phyloP scores from a whole-genome alignment of 1,140 invertebrate genomes.

The Sminthurides bifidus region DNA sequence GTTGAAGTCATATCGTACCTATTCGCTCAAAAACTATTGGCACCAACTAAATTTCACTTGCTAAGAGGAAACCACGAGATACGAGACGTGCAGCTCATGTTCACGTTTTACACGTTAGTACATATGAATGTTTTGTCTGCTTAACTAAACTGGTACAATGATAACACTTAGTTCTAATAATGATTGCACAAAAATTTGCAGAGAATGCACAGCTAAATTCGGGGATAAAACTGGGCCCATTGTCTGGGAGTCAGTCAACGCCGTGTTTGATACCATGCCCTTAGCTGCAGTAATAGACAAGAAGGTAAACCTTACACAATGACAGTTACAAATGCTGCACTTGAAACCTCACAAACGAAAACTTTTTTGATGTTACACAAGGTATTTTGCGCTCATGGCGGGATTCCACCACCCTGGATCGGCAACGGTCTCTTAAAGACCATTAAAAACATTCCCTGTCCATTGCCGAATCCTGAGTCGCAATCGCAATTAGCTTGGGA shows the following conservation, averaged over 20 bases:
- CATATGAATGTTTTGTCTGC: neutral
- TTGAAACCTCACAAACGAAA: too few species aligned
- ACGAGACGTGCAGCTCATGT: slow-evolving; percentile 52
- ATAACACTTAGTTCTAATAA: neutral
- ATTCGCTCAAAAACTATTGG: slow-evolving; percentile 51
- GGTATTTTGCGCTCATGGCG: slow-evolving; percentile 16
- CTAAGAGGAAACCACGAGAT: slow-evolving; percentile 55
- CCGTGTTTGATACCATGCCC: slow-evolving; percentile 56
- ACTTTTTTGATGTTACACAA: too few species aligned
- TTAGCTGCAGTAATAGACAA: slow-evolving; percentile 56
- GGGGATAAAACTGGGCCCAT: slow-evolving; percentile 47
- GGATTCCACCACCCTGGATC: slow-evolving; percentile 50
- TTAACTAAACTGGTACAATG: neutral
- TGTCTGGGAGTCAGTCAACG: slow-evolving; percentile 56
- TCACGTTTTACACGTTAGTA: slow-evolving; percentile 52
- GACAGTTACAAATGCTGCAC: neutral
- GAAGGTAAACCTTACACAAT: slow-evolving; percentile 39
- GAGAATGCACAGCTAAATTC: slow-evolving; percentile 53
- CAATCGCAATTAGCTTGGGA: slow-evolving; percentile 60
- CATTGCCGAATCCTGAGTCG: slow-evolving; percentile 49
- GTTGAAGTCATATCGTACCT: slow-evolving; percentile 52
- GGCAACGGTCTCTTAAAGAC: slow-evolving; percentile 41
- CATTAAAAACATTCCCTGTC: slow-evolving; percentile 50
- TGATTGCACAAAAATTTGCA: slow-evolving; percentile 22
- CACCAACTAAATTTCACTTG: slow-evolving; percentile 48